Percentiles rank a stretch among this genome's conserved stretches.
Evolutionary conservation across 1,140 invertebrate species (phyloP).

Genomic region (Lepeophtheirus salmonis): DNA sequence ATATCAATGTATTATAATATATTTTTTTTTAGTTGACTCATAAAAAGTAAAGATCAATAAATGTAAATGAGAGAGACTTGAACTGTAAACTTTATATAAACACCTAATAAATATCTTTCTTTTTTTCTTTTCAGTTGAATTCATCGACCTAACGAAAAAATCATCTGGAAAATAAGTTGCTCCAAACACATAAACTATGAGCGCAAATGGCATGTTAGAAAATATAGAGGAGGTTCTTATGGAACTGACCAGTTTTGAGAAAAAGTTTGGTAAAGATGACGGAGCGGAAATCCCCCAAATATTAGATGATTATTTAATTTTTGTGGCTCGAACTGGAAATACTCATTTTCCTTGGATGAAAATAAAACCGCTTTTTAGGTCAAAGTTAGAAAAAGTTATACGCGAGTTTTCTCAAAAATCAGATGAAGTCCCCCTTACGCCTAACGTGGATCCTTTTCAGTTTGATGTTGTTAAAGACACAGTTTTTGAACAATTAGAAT

Average conservation of each 20-base stretch:
- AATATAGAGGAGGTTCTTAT: conserved; percentile 7
- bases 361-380: conserved; percentile 61
- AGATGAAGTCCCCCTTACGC: conserved; percentile 51
- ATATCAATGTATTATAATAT: no score
- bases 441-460: conserved; percentile 75
- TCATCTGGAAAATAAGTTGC: no score
- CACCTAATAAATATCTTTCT: no score
- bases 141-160: no score
- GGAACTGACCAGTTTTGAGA: conserved; percentile 15
- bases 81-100: no score
- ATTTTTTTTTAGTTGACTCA: no score
- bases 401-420: conserved; percentile 57
- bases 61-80: no score
- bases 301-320: conserved; percentile 66
- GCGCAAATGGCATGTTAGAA: conserved; percentile 18
- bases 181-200: no score
- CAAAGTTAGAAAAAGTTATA: conserved; percentile 66
- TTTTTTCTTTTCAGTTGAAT: no score
- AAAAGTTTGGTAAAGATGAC: background rate
- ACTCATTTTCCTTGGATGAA: conserved; percentile 77
- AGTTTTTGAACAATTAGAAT: conserved; percentile 59
- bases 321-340: conserved; percentile 80
- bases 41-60: no score
- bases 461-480: conserved; percentile 69
- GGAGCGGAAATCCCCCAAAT: background rate